Evolutionary conservation across 1,140 invertebrate species (phyloP).

Genomic region (Chionoecetes opilio): DNA sequence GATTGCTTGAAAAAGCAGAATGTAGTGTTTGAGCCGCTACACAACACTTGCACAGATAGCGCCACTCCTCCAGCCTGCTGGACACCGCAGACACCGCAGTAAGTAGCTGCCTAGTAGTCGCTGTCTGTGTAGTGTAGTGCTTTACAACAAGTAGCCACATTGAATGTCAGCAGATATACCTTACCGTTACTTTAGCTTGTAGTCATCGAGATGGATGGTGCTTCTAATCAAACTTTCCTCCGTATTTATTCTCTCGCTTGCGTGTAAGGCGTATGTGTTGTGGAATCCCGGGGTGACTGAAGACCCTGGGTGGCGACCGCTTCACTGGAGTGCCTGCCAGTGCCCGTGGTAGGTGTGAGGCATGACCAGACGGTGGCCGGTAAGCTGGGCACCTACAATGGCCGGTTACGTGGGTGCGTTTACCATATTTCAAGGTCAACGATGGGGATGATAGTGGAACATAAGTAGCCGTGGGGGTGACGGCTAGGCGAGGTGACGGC

Average conservation of each 20-base stretch:
- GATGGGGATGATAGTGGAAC: too few species aligned
- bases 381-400: too few species aligned
- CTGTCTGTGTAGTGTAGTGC: neutral
- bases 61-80: neutral
- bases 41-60: neutral
- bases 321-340: neutral
- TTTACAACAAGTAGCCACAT: neutral
- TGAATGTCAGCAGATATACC: neutral
- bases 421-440: too few species aligned
- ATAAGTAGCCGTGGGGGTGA: too few species aligned
- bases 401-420: too few species aligned
- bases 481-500: too few species aligned
- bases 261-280: neutral
- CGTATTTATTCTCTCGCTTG: neutral
- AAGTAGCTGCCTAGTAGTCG: constrained; percentile 35
- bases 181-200: neutral
- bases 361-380: too few species aligned
- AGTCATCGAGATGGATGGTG: neutral
- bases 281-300: too few species aligned
- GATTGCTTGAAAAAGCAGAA: neutral
- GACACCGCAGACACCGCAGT: neutral
- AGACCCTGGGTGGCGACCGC: neutral
- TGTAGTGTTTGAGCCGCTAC: constrained; percentile 14
- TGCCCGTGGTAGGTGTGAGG: too few species aligned
- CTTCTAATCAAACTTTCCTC: neutral